Evolutionary conservation across 2,797 vertebrate species (phyloP).

Genomic region (Rallus crepitans): DNA sequence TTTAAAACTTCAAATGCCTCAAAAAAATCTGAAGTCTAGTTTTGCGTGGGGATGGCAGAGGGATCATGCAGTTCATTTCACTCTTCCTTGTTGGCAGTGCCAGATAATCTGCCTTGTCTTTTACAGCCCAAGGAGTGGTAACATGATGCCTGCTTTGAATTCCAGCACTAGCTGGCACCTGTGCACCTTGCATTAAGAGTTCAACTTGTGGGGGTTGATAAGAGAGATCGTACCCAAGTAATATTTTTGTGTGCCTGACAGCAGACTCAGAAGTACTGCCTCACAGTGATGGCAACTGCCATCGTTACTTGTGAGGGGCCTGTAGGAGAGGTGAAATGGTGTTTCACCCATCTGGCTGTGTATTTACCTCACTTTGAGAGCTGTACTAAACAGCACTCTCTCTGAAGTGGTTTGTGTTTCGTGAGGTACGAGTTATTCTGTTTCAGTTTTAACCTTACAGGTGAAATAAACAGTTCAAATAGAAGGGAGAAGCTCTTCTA

Average conservation of each 20-base stretch:
- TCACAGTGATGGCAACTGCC: rapidly evolving
- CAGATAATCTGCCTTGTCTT: neutral
- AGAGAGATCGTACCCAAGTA: neutral
- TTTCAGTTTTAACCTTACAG: neutral
- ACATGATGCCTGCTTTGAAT: neutral
- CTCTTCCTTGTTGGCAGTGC: neutral
- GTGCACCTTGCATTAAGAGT: neutral
- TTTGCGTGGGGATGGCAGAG: neutral
- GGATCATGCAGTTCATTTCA: neutral
- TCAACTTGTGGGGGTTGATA: neutral
- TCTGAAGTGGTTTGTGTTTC: neutral
- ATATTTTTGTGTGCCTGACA: neutral
- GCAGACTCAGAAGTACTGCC: neutral
- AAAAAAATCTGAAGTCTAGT: neutral
- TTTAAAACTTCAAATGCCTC: neutral
- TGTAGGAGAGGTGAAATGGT: neutral
- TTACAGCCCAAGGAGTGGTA: neutral
- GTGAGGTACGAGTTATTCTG: neutral
- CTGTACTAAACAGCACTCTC: neutral
- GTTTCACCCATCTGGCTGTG: neutral
- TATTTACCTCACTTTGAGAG: neutral
- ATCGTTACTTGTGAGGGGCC: neutral
- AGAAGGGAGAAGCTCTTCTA: neutral
- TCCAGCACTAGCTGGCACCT: neutral
- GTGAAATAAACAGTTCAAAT: neutral